Evolutionary conservation across 2,888 invertebrate species (phyloP).

Genomic region (Diogma glabrata): DNA sequence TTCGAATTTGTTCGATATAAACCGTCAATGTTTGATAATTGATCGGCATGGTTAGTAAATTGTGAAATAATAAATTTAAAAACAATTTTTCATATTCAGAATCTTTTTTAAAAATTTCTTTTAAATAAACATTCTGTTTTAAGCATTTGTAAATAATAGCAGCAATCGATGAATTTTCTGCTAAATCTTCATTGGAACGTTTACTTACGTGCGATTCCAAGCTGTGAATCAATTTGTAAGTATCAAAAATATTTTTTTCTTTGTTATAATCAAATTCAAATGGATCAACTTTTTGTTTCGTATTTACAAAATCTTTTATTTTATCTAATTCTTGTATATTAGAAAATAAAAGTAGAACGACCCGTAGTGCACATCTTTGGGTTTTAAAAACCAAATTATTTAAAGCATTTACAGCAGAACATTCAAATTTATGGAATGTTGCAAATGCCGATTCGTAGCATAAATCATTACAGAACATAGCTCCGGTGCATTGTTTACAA

Average conservation of each 20-base stretch:
- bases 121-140: slow-evolving; percentile 43
- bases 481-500: slow-evolving; percentile 32
- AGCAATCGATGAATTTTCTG: slow-evolving; percentile 53
- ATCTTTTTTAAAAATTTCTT: slow-evolving; percentile 27
- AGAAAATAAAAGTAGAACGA: slow-evolving; percentile 38
- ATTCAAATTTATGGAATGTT: slow-evolving; percentile 67
- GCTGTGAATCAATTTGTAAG: slow-evolving; percentile 47
- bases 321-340: slow-evolving; percentile 28
- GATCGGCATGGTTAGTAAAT: slow-evolving; percentile 70
- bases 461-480: slow-evolving; percentile 33
- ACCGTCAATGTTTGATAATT: slow-evolving; percentile 74
- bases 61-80: slow-evolving; percentile 55
- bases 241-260: slow-evolving; percentile 29
- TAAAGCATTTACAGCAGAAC: slow-evolving; percentile 51
- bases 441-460: slow-evolving; percentile 44
- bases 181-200: slow-evolving; percentile 55
- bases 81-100: slow-evolving; percentile 36
- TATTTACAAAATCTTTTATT: slow-evolving; percentile 23
- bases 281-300: slow-evolving; percentile 20
- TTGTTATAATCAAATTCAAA: slow-evolving; percentile 29
- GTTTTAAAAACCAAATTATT: slow-evolving; percentile 51
- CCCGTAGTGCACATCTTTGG: slow-evolving; percentile 54
- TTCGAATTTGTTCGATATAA: slow-evolving; percentile 35
- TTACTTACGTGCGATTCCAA: slow-evolving; percentile 56
- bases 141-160: slow-evolving; percentile 52